Conservation (phyloP, 2,113 vertebrate species). For the Calidris pygmaea region DNA sequence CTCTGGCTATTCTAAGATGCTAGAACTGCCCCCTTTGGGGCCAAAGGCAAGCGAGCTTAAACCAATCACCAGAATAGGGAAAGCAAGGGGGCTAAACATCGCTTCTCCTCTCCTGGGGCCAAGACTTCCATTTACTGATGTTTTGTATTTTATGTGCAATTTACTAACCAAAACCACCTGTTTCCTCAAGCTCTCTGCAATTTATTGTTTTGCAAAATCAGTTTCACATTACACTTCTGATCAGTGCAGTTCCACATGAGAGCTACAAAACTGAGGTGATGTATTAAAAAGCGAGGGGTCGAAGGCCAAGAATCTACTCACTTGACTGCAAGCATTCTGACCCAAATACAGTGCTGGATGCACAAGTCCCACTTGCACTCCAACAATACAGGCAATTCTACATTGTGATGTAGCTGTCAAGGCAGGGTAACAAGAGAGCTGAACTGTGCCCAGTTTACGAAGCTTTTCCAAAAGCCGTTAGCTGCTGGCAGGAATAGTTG, state of each 20-base stretch:
- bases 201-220: slow-evolving; percentile 68
- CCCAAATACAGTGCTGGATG: not conserved
- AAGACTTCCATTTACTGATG: slow-evolving; percentile 60
- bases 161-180: slow-evolving; percentile 66
- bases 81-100: not conserved
- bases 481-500: not conserved
- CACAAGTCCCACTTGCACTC: not conserved
- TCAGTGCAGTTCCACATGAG: slow-evolving; percentile 36
- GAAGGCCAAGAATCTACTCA: not conserved
- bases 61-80: slow-evolving; percentile 10
- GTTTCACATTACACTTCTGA: slow-evolving; percentile 62
- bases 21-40: slow-evolving; percentile 29
- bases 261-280: slow-evolving; percentile 21
- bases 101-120: slow-evolving; percentile 26
- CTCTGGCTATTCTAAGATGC: slow-evolving; percentile 7
- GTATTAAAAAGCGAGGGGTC: not conserved
- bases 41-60: slow-evolving; percentile 30
- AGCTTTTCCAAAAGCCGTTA: not conserved
- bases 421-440: not conserved
- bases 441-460: not conserved
- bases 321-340: not conserved
- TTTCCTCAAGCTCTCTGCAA: slow-evolving; percentile 55
- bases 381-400: not conserved
- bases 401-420: not conserved
- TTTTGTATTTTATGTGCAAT: slow-evolving; percentile 60